Conservation (phyloP, 1,140 invertebrate genomes). For the Nephila pilipes region DNA sequence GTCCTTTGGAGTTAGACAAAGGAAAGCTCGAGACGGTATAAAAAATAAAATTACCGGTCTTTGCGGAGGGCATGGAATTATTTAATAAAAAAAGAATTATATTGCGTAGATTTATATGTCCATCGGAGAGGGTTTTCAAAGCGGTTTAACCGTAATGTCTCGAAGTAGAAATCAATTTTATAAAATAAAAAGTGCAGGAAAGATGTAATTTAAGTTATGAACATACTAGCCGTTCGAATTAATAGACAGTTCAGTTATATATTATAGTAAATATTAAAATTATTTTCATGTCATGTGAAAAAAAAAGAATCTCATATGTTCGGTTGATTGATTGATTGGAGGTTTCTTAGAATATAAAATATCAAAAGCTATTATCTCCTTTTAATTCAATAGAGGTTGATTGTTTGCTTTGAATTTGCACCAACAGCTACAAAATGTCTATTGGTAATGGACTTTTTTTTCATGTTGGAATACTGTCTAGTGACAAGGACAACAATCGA, state of each 20-base stretch:
- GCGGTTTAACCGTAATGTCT: conserved; percentile 2
- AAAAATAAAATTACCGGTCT: conserved; percentile 1
- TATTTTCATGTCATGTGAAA: too few species aligned
- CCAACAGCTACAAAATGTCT: too few species aligned
- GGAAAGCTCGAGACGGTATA: neutral
- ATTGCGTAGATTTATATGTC: neutral
- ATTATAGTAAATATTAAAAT: too few species aligned
- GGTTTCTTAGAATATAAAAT: neutral
- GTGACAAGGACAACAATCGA: too few species aligned
- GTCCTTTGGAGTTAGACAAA: neutral
- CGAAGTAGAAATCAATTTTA: neutral
- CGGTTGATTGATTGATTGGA: neutral
- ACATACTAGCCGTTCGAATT: neutral
- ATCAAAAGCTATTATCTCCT: too few species aligned
- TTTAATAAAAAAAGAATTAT: neutral
- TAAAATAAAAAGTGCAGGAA: neutral
- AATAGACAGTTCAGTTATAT: too few species aligned
- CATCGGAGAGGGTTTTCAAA: neutral
- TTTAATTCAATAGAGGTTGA: too few species aligned
- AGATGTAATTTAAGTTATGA: neutral
- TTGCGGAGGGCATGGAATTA: neutral
- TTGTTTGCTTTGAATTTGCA: too few species aligned
- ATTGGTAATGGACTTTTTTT: too few species aligned
- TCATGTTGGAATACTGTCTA: too few species aligned
- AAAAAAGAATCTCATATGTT: neutral